Conservation (phyloP, 1,140 invertebrate species). For the Drosophila rufa region DNA sequence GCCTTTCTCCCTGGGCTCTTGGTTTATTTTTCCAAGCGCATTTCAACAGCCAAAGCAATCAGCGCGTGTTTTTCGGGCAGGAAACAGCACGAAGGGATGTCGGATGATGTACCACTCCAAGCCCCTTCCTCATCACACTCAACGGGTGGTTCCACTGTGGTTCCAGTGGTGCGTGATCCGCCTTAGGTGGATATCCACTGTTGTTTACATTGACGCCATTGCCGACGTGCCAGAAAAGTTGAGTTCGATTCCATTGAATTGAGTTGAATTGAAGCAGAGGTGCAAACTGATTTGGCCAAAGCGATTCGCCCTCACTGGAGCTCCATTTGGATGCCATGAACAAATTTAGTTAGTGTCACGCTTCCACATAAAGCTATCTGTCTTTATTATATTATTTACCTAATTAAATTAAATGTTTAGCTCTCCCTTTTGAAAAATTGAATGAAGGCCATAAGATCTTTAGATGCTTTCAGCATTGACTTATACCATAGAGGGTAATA, state of each 20-base stretch:
- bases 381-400: neutral
- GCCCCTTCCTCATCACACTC: constrained; percentile 3
- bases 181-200: constrained; percentile 38
- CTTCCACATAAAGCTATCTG: neutral
- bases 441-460: neutral
- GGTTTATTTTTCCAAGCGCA: constrained; percentile 82
- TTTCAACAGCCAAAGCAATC: constrained; percentile 81
- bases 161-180: constrained; percentile 51
- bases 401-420: neutral
- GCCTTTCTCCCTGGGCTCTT: constrained; percentile 75
- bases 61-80: constrained; percentile 67
- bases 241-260: constrained; percentile 55
- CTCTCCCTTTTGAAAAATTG: neutral
- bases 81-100: constrained; percentile 76
- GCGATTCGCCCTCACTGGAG: neutral
- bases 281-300: constrained; percentile 40
- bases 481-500: too few species aligned
- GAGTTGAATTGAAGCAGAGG: constrained; percentile 27
- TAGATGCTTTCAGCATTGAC: too few species aligned
- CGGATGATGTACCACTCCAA: constrained; percentile 54
- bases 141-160: constrained; percentile 61
- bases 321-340: constrained; percentile 17
- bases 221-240: constrained; percentile 59
- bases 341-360: neutral
- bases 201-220: constrained; percentile 73